phyloP scores from a whole-genome alignment of 2,888 invertebrate genomes.

The Acrobasis repandana region DNA sequence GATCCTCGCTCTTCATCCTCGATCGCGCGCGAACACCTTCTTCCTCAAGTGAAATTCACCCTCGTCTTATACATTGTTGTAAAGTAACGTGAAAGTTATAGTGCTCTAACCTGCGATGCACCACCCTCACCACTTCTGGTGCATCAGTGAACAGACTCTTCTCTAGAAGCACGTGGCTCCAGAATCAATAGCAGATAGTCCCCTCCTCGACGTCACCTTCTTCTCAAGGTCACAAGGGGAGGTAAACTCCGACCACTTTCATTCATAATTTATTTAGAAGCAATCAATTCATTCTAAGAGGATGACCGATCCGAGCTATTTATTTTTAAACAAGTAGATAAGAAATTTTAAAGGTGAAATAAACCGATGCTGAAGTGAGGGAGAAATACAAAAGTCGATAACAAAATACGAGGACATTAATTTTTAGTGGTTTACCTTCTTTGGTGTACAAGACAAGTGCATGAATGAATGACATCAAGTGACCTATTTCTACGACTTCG shows the following conservation, averaged over 20 bases:
- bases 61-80: not conserved
- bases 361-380: not conserved
- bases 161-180: conserved; percentile 46
- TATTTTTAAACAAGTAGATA: conserved; percentile 17
- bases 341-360: conserved; percentile 7
- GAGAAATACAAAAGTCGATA: not conserved
- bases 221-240: conserved; percentile 65
- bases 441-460: conserved; percentile 46
- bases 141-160: conserved; percentile 42
- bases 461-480: conserved; percentile 67
- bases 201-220: conserved; percentile 46
- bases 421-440: conserved; percentile 57
- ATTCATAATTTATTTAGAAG: conserved; percentile 48
- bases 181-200: conserved; percentile 52
- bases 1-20: conserved; percentile 33
- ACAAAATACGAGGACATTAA: not conserved
- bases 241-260: conserved; percentile 61
- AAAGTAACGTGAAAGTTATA: conserved; percentile 24
- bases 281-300: conserved; percentile 23
- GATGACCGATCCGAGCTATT: conserved; percentile 19
- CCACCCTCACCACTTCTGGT: conserved; percentile 46
- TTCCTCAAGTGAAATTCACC: not conserved
- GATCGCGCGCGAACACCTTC: conserved; percentile 37
- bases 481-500: conserved; percentile 75
- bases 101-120: conserved; percentile 40